phyloP scores from a whole-genome alignment of 2,888 invertebrate species.

The Drosophila putrida region DNA sequence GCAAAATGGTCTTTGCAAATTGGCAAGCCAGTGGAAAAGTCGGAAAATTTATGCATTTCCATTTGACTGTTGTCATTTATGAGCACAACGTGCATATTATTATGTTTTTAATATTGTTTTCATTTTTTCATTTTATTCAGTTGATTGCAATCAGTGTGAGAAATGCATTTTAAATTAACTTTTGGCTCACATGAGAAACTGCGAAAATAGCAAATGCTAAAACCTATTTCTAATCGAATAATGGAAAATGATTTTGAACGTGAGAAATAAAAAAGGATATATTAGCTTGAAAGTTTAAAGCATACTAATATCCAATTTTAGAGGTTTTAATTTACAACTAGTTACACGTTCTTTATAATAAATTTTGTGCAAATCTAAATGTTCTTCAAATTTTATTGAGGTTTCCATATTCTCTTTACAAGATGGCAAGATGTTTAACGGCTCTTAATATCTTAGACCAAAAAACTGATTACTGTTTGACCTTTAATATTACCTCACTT shows the following conservation, averaged over 20 bases:
- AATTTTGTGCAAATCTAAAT: no score
- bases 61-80: slow-evolving; percentile 42
- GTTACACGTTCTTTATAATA: no score
- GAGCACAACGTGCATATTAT: slow-evolving; percentile 37
- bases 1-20: slow-evolving; percentile 30
- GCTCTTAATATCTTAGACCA: no score
- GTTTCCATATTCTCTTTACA: no score
- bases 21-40: slow-evolving; percentile 35
- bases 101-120: slow-evolving; percentile 29
- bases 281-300: not conserved
- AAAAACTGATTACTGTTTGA: no score
- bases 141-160: slow-evolving; percentile 71
- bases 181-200: slow-evolving; percentile 3
- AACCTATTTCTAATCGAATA: not conserved
- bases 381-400: no score
- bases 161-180: slow-evolving; percentile 31
- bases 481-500: no score
- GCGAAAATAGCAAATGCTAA: not conserved
- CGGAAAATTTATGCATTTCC: slow-evolving; percentile 63
- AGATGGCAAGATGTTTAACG: no score
- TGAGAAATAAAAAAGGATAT: not conserved
- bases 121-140: slow-evolving; percentile 3
- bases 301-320: not conserved
- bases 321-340: no score
- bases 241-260: not conserved